Conservation (phyloP, 2,113 vertebrate genomes). For the western clawed frog (Xenopus tropicalis) region DNA sequence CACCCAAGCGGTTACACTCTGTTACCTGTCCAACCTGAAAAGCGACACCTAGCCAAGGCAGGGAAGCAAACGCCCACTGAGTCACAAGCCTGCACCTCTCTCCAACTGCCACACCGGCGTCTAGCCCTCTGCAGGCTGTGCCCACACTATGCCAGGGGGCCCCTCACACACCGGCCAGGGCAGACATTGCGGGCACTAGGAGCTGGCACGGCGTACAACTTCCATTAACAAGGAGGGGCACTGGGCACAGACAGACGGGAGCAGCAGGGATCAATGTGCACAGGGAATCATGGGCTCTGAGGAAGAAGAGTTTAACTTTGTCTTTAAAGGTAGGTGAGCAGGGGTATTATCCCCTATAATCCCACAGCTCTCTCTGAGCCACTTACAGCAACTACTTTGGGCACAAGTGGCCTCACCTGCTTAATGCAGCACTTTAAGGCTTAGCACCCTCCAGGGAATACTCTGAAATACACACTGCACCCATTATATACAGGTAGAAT, state of each 20-base stretch:
- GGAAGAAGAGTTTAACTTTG: conserved; percentile 89
- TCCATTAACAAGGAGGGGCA: too few relatives aligned
- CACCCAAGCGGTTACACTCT: conserved; percentile 5
- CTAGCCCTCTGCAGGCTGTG: neutral
- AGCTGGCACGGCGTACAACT: neutral
- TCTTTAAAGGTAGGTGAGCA: conserved; percentile 85
- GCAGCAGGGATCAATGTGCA: conserved; percentile 6
- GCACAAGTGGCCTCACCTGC: too few relatives aligned
- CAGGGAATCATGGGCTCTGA: conserved; percentile 69
- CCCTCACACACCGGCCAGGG: neutral
- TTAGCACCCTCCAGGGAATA: too few relatives aligned
- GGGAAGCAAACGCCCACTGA: conserved; percentile 44
- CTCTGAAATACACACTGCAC: too few relatives aligned
- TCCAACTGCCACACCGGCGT: neutral
- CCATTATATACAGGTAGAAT: too few relatives aligned
- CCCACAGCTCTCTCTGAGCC: too few relatives aligned
- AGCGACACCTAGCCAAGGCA: conserved; percentile 43
- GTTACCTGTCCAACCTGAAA: conserved; percentile 56
- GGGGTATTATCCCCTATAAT: too few relatives aligned
- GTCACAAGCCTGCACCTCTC: conserved; percentile 5
- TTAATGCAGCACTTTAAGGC: too few relatives aligned
- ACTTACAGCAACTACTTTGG: too few relatives aligned
- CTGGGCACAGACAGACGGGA: too few relatives aligned
- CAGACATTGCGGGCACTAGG: neutral
- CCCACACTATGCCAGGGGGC: conserved; percentile 21